Evolutionary conservation across 2,888 invertebrate species (phyloP), one percentile per base, ranked within the genome.

Genomic region (Xestia ashworthii): DNA sequence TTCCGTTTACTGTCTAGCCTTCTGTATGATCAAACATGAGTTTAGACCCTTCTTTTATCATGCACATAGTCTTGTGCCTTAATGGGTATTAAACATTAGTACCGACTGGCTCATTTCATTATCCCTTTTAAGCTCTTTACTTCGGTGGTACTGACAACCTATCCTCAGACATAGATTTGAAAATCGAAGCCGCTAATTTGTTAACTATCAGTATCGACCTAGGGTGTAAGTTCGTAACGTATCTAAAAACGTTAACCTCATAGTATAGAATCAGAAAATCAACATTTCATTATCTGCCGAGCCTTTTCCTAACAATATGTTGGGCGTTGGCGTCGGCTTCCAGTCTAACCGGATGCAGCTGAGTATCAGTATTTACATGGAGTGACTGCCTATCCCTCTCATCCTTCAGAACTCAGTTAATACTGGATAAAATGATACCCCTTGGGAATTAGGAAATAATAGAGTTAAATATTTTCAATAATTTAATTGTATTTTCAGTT

Each of bases 401-500:
- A 48, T 48, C 48, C 16, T 48, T 16, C 48, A 48, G 5, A 48
- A 48, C 16, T 16, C 48, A 48, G 48, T 48, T 48, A 48, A 16
- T 46, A 46, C 12, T 46, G 14, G 46, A 14, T 46, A 46, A 46
- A 14, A 46, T 0, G 46, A 46, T 46, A 46, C 14, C 14, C 14
- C 14, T 46, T 46, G 46, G 46, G 14, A 5, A 48, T 14, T 14
- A 41, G 16, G 5, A 48, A 76, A 69, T 53, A 69, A 69, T n/a
- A 60, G 2, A 68, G 22, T 12, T 8, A 46, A 12, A 48, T 70
- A 9, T 19, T 11, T 64, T 79, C 25, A 82, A 83, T 83, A 83
- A 83, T n/a, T 82, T 80, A 74, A 41, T 60, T 58, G 0, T 82
- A 83, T 76, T 83, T 66, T 72, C 71, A 82, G 78, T 82, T 74